Percentiles rank a stretch among this genome's conserved stretches.
Conservation (phyloP, 2,797 vertebrate species). For the Adrianichthys oophorus region DNA sequence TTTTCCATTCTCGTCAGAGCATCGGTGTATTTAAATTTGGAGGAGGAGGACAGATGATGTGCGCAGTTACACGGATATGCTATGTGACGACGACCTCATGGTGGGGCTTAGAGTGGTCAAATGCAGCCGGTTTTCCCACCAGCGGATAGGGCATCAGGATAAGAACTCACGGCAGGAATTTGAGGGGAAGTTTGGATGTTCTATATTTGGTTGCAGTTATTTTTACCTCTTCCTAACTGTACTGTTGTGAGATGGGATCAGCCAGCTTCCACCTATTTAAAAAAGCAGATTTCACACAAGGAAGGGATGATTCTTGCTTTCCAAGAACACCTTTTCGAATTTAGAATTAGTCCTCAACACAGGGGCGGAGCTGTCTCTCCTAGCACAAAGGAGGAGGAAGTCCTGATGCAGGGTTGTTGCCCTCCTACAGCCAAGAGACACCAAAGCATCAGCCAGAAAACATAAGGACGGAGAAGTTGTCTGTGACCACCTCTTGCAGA, state of each 20-base stretch:
- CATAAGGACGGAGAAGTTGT: no score
- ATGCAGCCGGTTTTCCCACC: slow-evolving; percentile 23
- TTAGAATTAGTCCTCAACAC: slow-evolving; percentile 33
- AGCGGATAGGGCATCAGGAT: slow-evolving; percentile 57
- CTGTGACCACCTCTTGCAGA: no score
- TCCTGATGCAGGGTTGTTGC: no score
- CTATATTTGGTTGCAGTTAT: slow-evolving; percentile 70
- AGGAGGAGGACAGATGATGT: slow-evolving; percentile 56
- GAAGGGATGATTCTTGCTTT: slow-evolving; percentile 31
- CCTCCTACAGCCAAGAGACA: no score
- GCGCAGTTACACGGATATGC: slow-evolving; percentile 50
- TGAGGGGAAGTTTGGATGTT: slow-evolving; percentile 68
- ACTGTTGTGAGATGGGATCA: slow-evolving; percentile 53
- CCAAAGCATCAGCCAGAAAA: no score
- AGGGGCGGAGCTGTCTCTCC: no score
- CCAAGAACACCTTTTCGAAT: slow-evolving; percentile 28
- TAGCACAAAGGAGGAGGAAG: no score
- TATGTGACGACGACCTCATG: slow-evolving; percentile 54
- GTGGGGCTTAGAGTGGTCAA: slow-evolving; percentile 37
- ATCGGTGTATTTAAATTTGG: slow-evolving; percentile 54
- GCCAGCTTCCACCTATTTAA: slow-evolving; percentile 26
- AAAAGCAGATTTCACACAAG: slow-evolving; percentile 24
- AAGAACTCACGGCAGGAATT: slow-evolving; percentile 59
- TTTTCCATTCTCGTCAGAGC: slow-evolving; percentile 39
- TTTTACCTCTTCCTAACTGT: slow-evolving; percentile 49